phyloP scores from a whole-genome alignment of 2,888 invertebrate species.

The Drosophila parthenogenetica region DNA sequence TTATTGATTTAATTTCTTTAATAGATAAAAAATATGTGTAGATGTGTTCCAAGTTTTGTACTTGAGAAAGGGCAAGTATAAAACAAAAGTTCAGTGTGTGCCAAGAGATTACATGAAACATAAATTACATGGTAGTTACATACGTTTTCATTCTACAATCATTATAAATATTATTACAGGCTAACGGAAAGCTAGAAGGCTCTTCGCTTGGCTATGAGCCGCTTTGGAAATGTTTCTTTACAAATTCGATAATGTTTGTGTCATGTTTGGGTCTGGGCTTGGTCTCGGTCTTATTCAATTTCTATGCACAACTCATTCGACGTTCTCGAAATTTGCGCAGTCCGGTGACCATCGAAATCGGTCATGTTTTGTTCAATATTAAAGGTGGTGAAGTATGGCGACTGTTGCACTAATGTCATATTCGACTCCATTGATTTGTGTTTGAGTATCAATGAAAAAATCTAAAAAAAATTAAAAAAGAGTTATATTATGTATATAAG shows the following conservation, averaged over 20 bases:
- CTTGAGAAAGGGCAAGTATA: conserved; percentile 8
- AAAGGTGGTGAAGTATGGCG: conserved; percentile 43
- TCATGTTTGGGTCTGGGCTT: conserved; percentile 5
- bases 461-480: conserved; percentile 52
- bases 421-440: conserved; percentile 42
- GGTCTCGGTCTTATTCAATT: conserved; percentile 57
- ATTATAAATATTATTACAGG: conserved; percentile 44
- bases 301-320: conserved; percentile 65
- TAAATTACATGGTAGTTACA: conserved; percentile 57
- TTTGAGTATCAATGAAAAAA: conserved; percentile 83
- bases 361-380: conserved; percentile 63
- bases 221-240: conserved; percentile 74
- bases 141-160: conserved; percentile 59
- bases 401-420: conserved; percentile 13
- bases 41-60: conserved; percentile 16
- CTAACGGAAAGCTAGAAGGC: conserved; percentile 72
- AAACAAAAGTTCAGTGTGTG: conserved; percentile 25
- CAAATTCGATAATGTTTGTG: conserved; percentile 50
- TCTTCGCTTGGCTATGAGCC: conserved; percentile 72
- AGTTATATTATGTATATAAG: not conserved
- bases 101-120: conserved; percentile 32
- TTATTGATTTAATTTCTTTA: conserved; percentile 28
- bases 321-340: conserved; percentile 67
- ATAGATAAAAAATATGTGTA: conserved; percentile 20
- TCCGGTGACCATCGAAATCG: conserved; percentile 77